These are phyloP conservation scores for Octopus sinensis DNA, from an alignment of 1,140 invertebrate species.

Conservation along the genomic window DNA sequence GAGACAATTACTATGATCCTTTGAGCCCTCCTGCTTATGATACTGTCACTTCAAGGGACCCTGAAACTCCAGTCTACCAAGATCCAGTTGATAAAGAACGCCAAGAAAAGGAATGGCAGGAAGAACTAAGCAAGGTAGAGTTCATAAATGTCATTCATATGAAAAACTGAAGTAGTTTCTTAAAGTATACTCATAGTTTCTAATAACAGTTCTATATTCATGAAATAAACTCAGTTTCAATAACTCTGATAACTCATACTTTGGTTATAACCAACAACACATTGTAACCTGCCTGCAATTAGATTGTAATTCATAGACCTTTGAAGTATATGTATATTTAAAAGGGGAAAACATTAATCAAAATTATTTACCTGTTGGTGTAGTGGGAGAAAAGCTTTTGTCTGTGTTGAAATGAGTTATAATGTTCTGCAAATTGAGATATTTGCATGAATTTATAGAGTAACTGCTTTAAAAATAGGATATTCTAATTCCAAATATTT, in stretches of 20 bases:
- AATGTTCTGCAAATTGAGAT: neutral
- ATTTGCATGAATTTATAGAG: neutral
- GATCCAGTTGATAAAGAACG: slow-evolving; percentile 25
- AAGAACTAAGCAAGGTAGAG: slow-evolving; percentile 58
- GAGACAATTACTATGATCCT: slow-evolving; percentile 35
- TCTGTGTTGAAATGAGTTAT: neutral
- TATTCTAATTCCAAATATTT: neutral
- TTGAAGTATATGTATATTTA: too few species aligned
- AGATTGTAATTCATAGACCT: too few species aligned
- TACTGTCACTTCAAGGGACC: slow-evolving; percentile 17
- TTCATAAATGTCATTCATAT: neutral
- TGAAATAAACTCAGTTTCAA: too few species aligned
- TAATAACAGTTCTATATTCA: too few species aligned
- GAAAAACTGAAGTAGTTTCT: too few species aligned
- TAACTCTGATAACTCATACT: too few species aligned
- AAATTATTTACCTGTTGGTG: too few species aligned
- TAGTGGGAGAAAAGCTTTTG: neutral
- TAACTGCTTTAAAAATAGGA: neutral
- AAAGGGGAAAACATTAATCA: too few species aligned
- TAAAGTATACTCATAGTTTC: too few species aligned
- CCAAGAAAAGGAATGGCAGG: slow-evolving; percentile 67
- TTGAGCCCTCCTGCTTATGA: slow-evolving; percentile 33
- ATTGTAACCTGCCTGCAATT: too few species aligned
- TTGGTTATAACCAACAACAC: too few species aligned
- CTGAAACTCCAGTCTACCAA: slow-evolving; percentile 16